Base-by-base conservation (phyloP, 2,797 vertebrate species). In the Acanthurus leucopareius region DNA sequence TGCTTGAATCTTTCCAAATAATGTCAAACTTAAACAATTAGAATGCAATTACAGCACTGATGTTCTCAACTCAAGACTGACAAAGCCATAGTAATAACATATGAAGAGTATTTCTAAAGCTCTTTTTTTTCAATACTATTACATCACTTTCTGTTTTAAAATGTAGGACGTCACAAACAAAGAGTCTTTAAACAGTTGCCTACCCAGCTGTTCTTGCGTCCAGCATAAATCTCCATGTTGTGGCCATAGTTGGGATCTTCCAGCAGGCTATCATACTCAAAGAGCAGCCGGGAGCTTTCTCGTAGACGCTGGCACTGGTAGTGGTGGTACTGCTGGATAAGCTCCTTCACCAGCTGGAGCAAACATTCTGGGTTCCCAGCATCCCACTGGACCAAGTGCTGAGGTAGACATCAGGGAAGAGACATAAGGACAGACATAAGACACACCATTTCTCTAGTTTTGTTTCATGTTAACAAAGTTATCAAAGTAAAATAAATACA, bases 191-290 rank as follows among this genome's bases (percentile, higher is more conserved):
- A 42, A 20, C 54, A 40, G 62, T 38, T 10, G 40, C 77, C 74
- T 94, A 99, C 98, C 98, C 98, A 99, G 95, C 96, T 99, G 95
- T 99, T 99, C 89, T 99, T 99, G 90, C 96, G 97, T 35, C 97
- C 97, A 2, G 98, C 97, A 57, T 98, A 99, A 81, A 99, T 96
- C 93, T 99, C 98, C 97, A 99, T 97, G 92, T 96, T 98, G 85
- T 95, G 96, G 66, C 97, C 95, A 45, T 97, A 99, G 74, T 95
- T 96, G 1, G 97, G 97, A 84, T 99, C 97, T 88, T 98, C 97
- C 75, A 98, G 96, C 73, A 99, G 94, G 61, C 98, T 98, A 88
- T 98, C 97, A 44, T 99, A 99, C 80, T 99, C 98, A 58, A 99
- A 99, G 90, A 99, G 97, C 87, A 99, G 97, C 60, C 98, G 95